Evolutionary conservation across 2,888 invertebrate genomes (phyloP).

Genomic region (Diabrotica balteata): DNA sequence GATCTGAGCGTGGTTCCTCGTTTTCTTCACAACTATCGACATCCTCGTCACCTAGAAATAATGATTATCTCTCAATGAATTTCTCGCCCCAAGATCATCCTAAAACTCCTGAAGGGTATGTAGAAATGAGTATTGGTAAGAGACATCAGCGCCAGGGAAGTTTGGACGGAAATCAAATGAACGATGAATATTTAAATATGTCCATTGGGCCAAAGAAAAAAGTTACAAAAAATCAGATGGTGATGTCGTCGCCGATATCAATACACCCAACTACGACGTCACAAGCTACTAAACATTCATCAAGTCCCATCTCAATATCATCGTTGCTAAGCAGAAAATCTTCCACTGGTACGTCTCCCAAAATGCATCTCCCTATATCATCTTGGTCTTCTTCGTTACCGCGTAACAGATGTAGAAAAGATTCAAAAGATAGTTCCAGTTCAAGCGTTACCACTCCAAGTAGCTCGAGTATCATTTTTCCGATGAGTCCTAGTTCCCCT

Average conservation of each 20-base stretch:
- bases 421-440: constrained; percentile 59
- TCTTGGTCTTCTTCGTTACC: constrained; percentile 58
- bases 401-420: constrained; percentile 52
- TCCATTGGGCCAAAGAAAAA: constrained; percentile 49
- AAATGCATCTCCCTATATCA: constrained; percentile 62
- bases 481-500: constrained; percentile 72
- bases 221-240: constrained; percentile 34
- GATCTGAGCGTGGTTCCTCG: constrained; percentile 24
- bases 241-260: constrained; percentile 68
- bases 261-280: constrained; percentile 60
- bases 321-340: constrained; percentile 52
- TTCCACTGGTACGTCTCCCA: constrained; percentile 59
- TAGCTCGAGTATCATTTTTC: constrained; percentile 70
- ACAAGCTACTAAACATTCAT: constrained; percentile 48
- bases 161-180: constrained; percentile 49
- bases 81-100: constrained; percentile 30
- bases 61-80: constrained; percentile 57
- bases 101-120: constrained; percentile 67
- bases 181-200: constrained; percentile 66
- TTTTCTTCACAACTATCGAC: constrained; percentile 21
- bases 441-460: constrained; percentile 66
- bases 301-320: constrained; percentile 42
- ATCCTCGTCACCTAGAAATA: constrained; percentile 43
- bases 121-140: constrained; percentile 68
- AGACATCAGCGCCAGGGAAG: constrained; percentile 51